Base-by-base conservation (phyloP, 2,113 vertebrate genomes). In the Callaeas wilsoni region DNA sequence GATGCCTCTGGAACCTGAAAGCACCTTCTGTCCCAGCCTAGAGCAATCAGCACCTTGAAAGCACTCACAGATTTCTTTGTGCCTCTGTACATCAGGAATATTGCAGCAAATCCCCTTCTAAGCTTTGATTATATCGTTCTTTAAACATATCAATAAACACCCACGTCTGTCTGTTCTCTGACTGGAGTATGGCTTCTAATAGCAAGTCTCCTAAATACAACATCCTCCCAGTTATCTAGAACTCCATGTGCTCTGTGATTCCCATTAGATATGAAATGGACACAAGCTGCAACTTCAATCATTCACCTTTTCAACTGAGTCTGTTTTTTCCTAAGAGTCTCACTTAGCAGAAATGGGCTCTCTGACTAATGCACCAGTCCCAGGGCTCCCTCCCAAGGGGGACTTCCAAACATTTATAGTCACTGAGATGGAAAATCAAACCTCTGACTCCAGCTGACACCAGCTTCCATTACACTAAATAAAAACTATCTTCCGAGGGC, bases 391-490 rank as follows among this genome's bases (percentile, higher is more conserved):
- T 92, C 93, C 83, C 93, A 69, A 9, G 78, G 55, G 94, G 41
- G 19, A 77, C 37, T 95, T 83, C 64, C 59, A 56, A 88, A 70
- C 83, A 75, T 63, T 70, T 77, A 81, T 16, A 77, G 52, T 75
- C 3, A 0, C 44, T 1, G 32, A 81, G 90, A 94, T 46, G 76
- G 88, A 94, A 95, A 92, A 93, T 81, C 90, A 94, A 86, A 86
- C 76, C 64, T 57, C 82, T 60, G 92, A 74, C 92, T 93, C 76
- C 94, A 95, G 90, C 82, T 94, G 92, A 91, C 85, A 84, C 63
- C 88, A 90, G 75, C 85, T 80, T 94, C 88, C 76, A 81, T 86
- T 81, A 96, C 82, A 75, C 52, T 56, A 80, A 77, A 86, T 64
- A 90, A 92, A 73, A 84, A 35, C n/a, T 12, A 27, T 64, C 85